Evolutionary conservation across 92 coral and sea anemone species (phyloP), one percentile per base, ranked within the genome.

Genomic region (Heteractis magnifica): DNA sequence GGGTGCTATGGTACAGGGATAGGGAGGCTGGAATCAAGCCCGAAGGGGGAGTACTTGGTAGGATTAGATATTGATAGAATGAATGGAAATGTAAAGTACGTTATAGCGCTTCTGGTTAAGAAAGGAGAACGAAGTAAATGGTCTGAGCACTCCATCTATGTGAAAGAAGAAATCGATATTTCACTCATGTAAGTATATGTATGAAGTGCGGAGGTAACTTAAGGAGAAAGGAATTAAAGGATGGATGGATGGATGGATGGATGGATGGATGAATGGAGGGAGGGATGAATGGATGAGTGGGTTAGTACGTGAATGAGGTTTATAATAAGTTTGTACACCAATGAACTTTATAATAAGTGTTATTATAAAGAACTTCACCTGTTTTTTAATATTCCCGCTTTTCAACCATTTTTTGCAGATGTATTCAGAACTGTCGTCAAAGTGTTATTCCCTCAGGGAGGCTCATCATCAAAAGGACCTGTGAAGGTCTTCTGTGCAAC

Each of bases 1-100:
- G 97, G 97, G 51, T 93, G 97, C 82, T 93, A 91, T 76, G 97
- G 97, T 12, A 89, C 72, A 18, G 97, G 97, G 3, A 71, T 93
- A 4, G 97, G 97, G 11, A 89, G 55, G 72, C 56, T 93, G 51
- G 82, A 41, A 52, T 65, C 93, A 12, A 86, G 85, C 52, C 53
- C 60, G 53, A 52, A 52, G 73, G 71, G 26, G n/a, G 34, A 84
- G 13, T 88, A 85, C 81, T 49, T 91, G 0, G 86, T 85, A 6
- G 90, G 82, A 15, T 81, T 93, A 41, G 84, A 79, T 77, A 86
- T 93, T 13, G 94, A 93, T 81, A 82, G 72, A 59, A 93, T 93
- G 97, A 70, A 85, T 62, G 97, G 97, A 7, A 85, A 89, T 59
- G 72, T 78, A 52, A 72, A 49, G 75, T 93, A 89, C 56, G 78